A percentile compares a stretch with the other conserved stretches of the same genome.
These are phyloP conservation scores for Chaenogobius annularis DNA, from an alignment of 2,113 vertebrate species.

Conservation along the genomic window DNA sequence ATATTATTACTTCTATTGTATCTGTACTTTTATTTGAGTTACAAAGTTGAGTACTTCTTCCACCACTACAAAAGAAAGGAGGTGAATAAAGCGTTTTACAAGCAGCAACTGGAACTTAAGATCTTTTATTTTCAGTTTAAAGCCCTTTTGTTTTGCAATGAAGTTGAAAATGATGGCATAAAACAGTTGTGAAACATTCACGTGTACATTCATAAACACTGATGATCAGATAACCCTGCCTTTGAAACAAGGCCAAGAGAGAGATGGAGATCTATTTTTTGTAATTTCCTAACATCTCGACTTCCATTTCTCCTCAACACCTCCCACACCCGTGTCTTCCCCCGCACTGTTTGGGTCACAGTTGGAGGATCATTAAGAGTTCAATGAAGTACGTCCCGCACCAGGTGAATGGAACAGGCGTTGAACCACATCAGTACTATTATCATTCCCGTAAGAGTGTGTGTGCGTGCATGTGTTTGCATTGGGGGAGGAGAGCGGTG, in stretches of 20 bases:
- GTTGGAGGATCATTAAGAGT: conserved; percentile 54
- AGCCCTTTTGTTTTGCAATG: not conserved
- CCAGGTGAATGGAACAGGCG: conserved; percentile 35
- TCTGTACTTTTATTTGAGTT: too few species aligned
- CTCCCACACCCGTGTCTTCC: conserved; percentile 20
- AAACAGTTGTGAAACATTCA: conserved; percentile 6
- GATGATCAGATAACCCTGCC: conserved; percentile 4
- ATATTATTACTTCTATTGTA: too few species aligned
- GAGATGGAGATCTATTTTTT: conserved; percentile 15
- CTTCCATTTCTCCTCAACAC: conserved; percentile 24
- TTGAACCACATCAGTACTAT: conserved; percentile 43
- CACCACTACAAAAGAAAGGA: too few species aligned
- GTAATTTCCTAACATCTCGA: conserved; percentile 22
- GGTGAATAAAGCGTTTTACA: not conserved
- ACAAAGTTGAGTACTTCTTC: too few species aligned
- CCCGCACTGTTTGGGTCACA: conserved; percentile 52
- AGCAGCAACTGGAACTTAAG: not conserved
- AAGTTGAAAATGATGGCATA: not conserved
- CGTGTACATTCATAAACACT: conserved; percentile 2
- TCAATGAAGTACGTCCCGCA: conserved; percentile 34
- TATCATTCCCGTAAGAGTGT: conserved; percentile 50
- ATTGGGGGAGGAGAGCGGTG: not conserved
- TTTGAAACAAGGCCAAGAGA: conserved; percentile 28
- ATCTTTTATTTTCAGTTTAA: not conserved
- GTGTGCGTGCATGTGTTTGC: conserved; percentile 32